Evolutionary conservation across 2,113 vertebrate genomes (phyloP).

Genomic region (Myotis lucifugus): DNA sequence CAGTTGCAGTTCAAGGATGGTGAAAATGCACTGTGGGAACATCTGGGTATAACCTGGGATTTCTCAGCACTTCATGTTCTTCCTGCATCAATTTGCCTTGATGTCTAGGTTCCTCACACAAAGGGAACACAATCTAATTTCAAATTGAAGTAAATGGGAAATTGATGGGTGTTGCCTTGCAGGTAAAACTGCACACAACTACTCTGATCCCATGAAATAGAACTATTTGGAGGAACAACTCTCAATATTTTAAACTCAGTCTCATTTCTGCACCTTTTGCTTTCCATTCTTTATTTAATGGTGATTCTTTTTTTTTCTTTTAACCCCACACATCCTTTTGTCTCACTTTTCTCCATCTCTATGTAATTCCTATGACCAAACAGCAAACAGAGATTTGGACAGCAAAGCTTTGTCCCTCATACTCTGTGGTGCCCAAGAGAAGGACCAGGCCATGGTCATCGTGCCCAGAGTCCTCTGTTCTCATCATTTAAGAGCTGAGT

Average conservation of each 20-base stretch:
- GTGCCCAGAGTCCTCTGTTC: accelerated
- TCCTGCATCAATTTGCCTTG: slow-evolving; percentile 7
- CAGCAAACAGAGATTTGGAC: background rate
- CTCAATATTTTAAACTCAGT: background rate
- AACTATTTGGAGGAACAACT: slow-evolving; percentile 13
- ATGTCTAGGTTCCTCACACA: slow-evolving; percentile 4
- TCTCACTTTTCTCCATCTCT: background rate
- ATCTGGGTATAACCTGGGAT: background rate
- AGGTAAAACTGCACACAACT: background rate
- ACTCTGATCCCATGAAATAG: background rate
- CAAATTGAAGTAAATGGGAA: background rate
- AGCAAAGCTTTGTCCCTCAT: background rate
- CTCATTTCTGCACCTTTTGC: background rate
- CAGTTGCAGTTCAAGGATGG: background rate
- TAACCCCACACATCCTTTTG: too few relatives aligned
- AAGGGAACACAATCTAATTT: slow-evolving; percentile 34
- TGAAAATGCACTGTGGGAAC: background rate
- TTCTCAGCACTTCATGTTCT: slow-evolving; percentile 2
- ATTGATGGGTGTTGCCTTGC: background rate
- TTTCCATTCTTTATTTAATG: background rate
- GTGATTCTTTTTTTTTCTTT: background rate
- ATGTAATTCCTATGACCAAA: background rate
- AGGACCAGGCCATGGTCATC: accelerated
- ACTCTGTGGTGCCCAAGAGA: background rate
- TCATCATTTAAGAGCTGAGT: background rate